Base-by-base conservation (phyloP, 1,140 invertebrate genomes). In the Sycobia sp. region DNA sequence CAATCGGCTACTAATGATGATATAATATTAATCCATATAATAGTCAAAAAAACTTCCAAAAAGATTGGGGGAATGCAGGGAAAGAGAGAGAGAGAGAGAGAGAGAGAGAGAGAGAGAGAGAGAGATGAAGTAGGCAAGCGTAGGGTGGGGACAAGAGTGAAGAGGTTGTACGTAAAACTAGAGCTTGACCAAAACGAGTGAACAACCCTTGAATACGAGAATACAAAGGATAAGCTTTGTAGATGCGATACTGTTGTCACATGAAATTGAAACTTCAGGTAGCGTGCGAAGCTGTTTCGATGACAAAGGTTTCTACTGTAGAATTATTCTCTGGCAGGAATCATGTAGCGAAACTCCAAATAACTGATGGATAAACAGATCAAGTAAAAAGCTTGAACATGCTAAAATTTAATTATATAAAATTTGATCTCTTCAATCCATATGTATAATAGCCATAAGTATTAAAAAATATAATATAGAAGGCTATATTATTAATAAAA, bases 221-320 rank as follows among this genome's bases (percentile, higher is more conserved):
- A 41, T 61, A 53, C 65, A 57, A 61, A 57, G 57, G 46, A 61
- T 51, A 49, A 29, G 65, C 65, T 67, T 67, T 67, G 65, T 67
- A 62, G 65, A 62, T 54, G 38, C 50, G 66, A 65, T 67, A 58
- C 66, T 60, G 44, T 56, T 67, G 62, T 67, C 34, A 54, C 58
- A 47, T 46, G 66, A 67, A 65, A 65, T 65, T 44, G 49, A 67
- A 67, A 67, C 60, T 57, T 68, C 4, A 38, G 53, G 50, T 53
- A 50, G 51, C 38, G 41, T 54, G 36, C 25, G 46, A 69, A 67
- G 65, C 38, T 59, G 64, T 73, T 71, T 69, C 56, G 41, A 64
- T 66, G 54, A 57, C 54, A 71, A 71, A 70, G 70, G 65, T 53
- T 66, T 53, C 55, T 49, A 55, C 46, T 54, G 46, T 57, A 34